Evolutionary conservation across 2,797 vertebrate genomes (phyloP).

Genomic region (Gobionotothen gibberifrons): DNA sequence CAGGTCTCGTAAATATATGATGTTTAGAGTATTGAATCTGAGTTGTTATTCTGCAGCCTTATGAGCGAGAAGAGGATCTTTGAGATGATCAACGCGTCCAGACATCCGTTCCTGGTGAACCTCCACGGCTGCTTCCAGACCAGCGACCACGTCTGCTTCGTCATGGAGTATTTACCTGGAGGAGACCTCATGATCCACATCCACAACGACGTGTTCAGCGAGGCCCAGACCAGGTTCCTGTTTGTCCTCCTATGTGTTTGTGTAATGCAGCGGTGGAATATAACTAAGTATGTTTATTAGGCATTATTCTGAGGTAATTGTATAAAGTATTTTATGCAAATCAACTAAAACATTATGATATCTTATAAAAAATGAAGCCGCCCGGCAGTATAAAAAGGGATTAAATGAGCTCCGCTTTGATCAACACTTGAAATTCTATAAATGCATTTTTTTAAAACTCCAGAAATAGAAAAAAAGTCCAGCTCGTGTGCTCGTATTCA

Average conservation of each 20-base stretch:
- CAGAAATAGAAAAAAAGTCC: not conserved
- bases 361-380: not conserved
- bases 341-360: not conserved
- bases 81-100: slow-evolving; percentile 87
- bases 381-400: not conserved
- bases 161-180: slow-evolving; percentile 92
- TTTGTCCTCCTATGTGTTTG: not conserved
- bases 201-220: slow-evolving; percentile 89
- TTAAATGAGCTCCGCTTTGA: not conserved
- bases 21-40: not conserved
- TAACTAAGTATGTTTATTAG: not conserved
- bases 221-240: slow-evolving; percentile 84
- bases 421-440: too few species aligned
- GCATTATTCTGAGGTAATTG: not conserved
- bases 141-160: slow-evolving; percentile 90
- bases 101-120: slow-evolving; percentile 93
- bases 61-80: slow-evolving; percentile 95
- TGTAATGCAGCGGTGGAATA: not conserved
- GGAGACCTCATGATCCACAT: slow-evolving; percentile 97
- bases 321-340: not conserved
- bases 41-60: slow-evolving; percentile 77
- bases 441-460: too few species aligned
- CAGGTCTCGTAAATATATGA: not conserved
- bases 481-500: not conserved
- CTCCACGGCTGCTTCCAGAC: slow-evolving; percentile 94